Evolutionary conservation across 2,888 invertebrate genomes (phyloP).

Genomic region (Mimachlamys varia): DNA sequence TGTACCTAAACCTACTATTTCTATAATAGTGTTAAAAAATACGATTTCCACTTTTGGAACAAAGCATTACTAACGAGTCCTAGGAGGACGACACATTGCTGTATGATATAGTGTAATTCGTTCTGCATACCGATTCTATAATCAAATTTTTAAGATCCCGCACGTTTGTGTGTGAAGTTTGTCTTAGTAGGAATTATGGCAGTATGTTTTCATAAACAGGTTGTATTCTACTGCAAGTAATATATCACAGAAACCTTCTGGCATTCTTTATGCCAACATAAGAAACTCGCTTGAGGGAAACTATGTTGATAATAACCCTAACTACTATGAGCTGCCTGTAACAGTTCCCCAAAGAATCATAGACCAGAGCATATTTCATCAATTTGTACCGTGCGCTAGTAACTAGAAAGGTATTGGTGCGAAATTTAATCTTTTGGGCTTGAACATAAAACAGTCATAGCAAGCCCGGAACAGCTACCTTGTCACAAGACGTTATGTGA

Average conservation of each 20-base stretch:
- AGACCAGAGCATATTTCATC: background rate
- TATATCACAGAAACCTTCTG: background rate
- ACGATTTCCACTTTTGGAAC: no score
- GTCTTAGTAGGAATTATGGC: no score
- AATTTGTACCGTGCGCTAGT: background rate
- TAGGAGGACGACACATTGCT: no score
- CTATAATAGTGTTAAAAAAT: no score
- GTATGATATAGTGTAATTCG: no score
- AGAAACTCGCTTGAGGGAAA: background rate
- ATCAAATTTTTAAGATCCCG: no score
- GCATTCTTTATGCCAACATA: background rate
- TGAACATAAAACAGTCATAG: slow-evolving; percentile 8
- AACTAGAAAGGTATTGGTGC: background rate
- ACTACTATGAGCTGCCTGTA: background rate
- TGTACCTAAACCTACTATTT: no score
- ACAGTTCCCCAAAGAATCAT: background rate
- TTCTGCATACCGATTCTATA: no score
- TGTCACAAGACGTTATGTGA: slow-evolving; percentile 31
- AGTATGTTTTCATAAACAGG: no score
- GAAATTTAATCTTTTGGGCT: slow-evolving; percentile 25
- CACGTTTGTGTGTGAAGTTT: no score
- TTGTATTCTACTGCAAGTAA: background rate
- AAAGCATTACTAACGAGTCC: no score
- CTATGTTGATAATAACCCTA: background rate
- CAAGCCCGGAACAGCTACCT: background rate